Evolutionary conservation across 2,113 vertebrate species (phyloP).

Genomic region (Calyptomena viridis): DNA sequence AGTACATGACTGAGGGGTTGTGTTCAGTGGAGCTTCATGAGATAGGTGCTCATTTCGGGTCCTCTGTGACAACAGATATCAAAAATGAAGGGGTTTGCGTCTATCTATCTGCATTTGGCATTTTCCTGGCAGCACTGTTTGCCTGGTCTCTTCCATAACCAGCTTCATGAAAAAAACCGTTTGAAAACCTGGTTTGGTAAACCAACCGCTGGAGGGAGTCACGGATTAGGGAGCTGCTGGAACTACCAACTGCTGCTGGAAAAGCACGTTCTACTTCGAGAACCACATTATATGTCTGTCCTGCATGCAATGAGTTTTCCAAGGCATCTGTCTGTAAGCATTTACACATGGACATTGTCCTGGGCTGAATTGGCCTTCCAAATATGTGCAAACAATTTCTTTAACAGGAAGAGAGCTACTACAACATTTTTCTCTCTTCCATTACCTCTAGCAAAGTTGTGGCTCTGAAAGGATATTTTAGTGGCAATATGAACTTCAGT

Average conservation of each 20-base stretch:
- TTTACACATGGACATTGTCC: not conserved
- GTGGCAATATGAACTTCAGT: not conserved
- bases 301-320: not conserved
- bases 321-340: not conserved
- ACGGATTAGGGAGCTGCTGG: constrained; percentile 36
- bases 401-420: not conserved
- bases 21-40: not conserved
- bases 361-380: not conserved
- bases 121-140: not conserved
- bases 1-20: not conserved
- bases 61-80: not conserved
- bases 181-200: not conserved
- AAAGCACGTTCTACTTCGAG: not conserved
- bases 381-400: not conserved
- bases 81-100: not conserved
- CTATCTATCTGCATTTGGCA: not conserved
- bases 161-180: not conserved
- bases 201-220: constrained; percentile 53
- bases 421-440: not conserved
- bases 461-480: not conserved
- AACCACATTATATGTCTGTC: not conserved
- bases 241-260: not conserved
- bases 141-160: not conserved
- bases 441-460: not conserved
- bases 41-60: not conserved